phyloP scores from a whole-genome alignment of 2,797 vertebrate species.

The Periparus ater region DNA sequence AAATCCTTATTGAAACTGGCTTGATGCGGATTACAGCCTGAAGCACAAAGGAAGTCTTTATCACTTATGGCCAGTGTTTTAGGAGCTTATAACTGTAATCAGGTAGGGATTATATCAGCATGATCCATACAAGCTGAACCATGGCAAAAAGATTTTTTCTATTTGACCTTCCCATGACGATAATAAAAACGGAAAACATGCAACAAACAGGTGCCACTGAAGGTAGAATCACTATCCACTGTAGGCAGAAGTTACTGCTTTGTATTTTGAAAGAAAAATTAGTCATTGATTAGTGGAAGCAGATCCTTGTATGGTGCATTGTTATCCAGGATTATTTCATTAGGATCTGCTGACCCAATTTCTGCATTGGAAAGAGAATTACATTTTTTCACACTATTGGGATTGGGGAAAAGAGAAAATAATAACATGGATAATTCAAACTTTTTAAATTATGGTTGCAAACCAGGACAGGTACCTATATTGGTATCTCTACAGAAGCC shows the following conservation, averaged over 20 bases:
- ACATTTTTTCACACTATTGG: slow-evolving; percentile 54
- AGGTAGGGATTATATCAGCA: slow-evolving; percentile 57
- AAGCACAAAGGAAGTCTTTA: slow-evolving; percentile 62
- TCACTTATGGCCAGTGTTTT: slow-evolving; percentile 59
- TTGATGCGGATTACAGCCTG: slow-evolving; percentile 42
- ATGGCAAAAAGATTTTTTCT: slow-evolving; percentile 10
- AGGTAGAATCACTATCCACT: neutral
- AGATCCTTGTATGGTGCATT: slow-evolving; percentile 23
- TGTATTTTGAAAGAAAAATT: slow-evolving; percentile 6
- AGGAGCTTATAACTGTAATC: slow-evolving; percentile 64
- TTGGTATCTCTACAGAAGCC: neutral
- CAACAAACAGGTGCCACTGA: neutral
- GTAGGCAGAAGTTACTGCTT: neutral
- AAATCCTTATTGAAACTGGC: slow-evolving; percentile 61
- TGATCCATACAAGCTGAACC: slow-evolving; percentile 18
- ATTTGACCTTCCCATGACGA: neutral
- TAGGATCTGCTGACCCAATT: slow-evolving; percentile 62
- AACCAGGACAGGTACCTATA: neutral
- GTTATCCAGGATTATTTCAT: slow-evolving; percentile 72
- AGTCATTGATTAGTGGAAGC: slow-evolving; percentile 47
- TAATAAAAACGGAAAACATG: neutral
- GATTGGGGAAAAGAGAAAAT: neutral
- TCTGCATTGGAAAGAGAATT: slow-evolving; percentile 42
- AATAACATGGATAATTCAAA: neutral
- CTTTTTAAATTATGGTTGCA: neutral